A percentile compares a stretch with the other conserved stretches of the same genome.
These are phyloP conservation scores for Hesperia comma DNA, from an alignment of 2,888 invertebrate species.

Conservation along the genomic window DNA sequence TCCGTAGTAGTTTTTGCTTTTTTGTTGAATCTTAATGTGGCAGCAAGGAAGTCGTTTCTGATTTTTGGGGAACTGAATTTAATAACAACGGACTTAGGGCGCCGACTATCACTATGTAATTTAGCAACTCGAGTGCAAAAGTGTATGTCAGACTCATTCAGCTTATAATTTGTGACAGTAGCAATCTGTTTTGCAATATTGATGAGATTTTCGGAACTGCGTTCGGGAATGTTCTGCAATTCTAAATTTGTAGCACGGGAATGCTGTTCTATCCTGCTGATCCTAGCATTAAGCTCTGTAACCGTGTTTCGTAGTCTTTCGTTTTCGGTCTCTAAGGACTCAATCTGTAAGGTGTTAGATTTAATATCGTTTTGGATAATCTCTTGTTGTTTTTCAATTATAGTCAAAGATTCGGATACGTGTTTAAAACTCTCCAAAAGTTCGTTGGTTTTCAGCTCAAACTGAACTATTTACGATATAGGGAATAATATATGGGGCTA, in stretches of 20 bases:
- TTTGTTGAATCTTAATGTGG: slow-evolving; percentile 11
- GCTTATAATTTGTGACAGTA: slow-evolving; percentile 33
- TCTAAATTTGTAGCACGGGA: slow-evolving; percentile 41
- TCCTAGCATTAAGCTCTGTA: slow-evolving; percentile 30
- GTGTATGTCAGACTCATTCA: slow-evolving; percentile 40
- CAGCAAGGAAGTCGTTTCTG: slow-evolving; percentile 23
- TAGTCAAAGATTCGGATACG: slow-evolving; percentile 8
- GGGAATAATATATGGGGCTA: too few relatives aligned
- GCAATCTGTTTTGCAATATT: slow-evolving; percentile 38
- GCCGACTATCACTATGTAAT: slow-evolving; percentile 35
- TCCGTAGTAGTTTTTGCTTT: slow-evolving; percentile 15
- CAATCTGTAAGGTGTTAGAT: slow-evolving; percentile 15
- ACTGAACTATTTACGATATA: too few relatives aligned
- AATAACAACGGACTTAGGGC: slow-evolving; percentile 34
- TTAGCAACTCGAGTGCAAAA: slow-evolving; percentile 40
- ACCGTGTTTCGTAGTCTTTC: slow-evolving; percentile 24
- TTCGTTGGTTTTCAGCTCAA: slow-evolving; percentile 16
- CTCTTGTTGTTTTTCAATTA: slow-evolving; percentile 28
- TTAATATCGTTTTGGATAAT: neutral
- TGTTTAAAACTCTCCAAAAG: slow-evolving; percentile 19
- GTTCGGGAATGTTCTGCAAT: slow-evolving; percentile 42
- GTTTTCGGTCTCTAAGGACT: slow-evolving; percentile 34
- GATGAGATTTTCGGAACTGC: slow-evolving; percentile 42
- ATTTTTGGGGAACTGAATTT: slow-evolving; percentile 34
- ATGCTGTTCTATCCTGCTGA: slow-evolving; percentile 41